These are phyloP conservation scores for Butastur rufipennis DNA, from an alignment of 2,113 vertebrate genomes.

Conservation along the genomic window DNA sequence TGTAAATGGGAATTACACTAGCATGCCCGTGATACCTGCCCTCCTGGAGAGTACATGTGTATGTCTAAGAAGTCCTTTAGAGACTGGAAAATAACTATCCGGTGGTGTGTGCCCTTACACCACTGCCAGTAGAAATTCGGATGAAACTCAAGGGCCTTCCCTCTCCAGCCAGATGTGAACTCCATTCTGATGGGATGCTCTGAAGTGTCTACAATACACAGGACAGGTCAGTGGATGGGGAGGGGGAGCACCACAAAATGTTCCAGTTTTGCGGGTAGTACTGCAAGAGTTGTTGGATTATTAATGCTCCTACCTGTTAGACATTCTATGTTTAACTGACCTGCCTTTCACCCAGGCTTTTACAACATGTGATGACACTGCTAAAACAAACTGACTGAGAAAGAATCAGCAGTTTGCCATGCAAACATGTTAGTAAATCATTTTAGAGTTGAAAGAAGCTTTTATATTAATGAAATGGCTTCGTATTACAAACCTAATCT, in stretches of 20 bases:
- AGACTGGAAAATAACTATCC: background rate
- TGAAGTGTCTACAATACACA: background rate
- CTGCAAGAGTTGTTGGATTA: background rate
- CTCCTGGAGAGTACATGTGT: background rate
- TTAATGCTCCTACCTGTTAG: background rate
- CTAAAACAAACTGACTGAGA: background rate
- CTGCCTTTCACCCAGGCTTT: background rate
- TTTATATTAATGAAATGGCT: constrained; percentile 28
- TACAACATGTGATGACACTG: background rate
- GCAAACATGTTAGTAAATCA: background rate
- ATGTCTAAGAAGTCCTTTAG: background rate
- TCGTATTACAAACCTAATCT: constrained; percentile 10
- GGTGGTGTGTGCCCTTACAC: background rate
- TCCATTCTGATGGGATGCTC: background rate
- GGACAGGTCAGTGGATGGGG: background rate
- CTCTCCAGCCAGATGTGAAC: background rate
- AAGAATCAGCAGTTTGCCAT: background rate
- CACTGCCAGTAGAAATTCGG: background rate
- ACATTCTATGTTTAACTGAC: background rate
- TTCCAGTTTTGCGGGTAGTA: too few species aligned
- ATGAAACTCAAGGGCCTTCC: background rate
- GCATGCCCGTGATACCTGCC: background rate
- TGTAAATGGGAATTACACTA: background rate
- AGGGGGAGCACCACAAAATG: fast-evolving
- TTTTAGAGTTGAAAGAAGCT: background rate